These are phyloP conservation scores for Botia almorhae DNA, from an alignment of 2,797 vertebrate genomes.

Conservation along the genomic window DNA sequence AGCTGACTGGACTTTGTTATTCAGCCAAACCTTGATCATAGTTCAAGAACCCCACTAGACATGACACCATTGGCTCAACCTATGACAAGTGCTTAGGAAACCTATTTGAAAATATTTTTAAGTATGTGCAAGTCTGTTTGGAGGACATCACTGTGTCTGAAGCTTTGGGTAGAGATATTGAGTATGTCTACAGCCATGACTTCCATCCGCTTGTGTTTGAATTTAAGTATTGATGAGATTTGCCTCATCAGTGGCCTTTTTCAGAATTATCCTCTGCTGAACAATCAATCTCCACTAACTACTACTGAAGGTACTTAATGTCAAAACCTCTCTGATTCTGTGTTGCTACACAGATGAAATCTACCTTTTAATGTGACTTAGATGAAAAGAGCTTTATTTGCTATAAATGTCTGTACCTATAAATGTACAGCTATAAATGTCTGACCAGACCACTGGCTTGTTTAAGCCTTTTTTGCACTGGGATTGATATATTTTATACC, in stretches of 20 bases:
- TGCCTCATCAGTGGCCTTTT: slow-evolving; percentile 32
- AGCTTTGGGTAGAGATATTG: slow-evolving; percentile 43
- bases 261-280: slow-evolving; percentile 42
- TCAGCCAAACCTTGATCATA: too few relatives aligned
- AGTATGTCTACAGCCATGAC: slow-evolving; percentile 68
- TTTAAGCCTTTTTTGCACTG: background rate
- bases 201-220: slow-evolving; percentile 68
- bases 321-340: slow-evolving; percentile 60
- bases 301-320: slow-evolving; percentile 61
- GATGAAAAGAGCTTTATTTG: slow-evolving; percentile 25
- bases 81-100: too few relatives aligned
- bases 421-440: background rate
- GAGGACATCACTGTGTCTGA: background rate
- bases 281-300: slow-evolving; percentile 63
- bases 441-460: background rate
- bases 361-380: slow-evolving; percentile 53
- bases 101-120: too few relatives aligned
- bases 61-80: too few relatives aligned
- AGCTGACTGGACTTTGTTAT: too few relatives aligned
- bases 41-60: too few relatives aligned
- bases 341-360: slow-evolving; percentile 63
- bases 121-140: too few relatives aligned
- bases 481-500: background rate
- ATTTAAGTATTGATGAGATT: slow-evolving; percentile 56
- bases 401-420: too few relatives aligned